These are phyloP conservation scores for Stichodactyla mertensii DNA, from an alignment of 64 coral and sea anemone species.

Conservation along the genomic window DNA sequence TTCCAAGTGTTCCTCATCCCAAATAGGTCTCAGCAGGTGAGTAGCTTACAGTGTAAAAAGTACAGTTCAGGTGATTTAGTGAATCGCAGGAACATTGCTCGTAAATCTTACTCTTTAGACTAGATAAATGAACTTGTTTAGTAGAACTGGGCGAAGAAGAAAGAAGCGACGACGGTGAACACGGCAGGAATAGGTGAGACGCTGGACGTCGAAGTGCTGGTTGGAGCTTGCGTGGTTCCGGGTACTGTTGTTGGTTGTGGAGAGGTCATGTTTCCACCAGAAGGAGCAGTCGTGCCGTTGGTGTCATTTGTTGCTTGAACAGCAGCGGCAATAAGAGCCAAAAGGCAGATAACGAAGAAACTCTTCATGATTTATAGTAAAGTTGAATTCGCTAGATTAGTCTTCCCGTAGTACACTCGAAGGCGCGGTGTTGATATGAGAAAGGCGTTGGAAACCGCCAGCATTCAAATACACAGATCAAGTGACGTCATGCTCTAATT, in stretches of 20 bases:
- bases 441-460: slow-evolving; percentile 21
- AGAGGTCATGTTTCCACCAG: background rate
- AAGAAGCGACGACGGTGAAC: background rate
- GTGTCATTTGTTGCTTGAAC: slow-evolving; percentile 9
- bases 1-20: background rate
- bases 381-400: background rate
- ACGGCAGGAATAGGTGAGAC: background rate
- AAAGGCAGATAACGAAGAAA: background rate
- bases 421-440: background rate
- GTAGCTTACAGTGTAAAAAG: background rate
- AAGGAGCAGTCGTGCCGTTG: background rate
- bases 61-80: background rate
- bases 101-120: background rate
- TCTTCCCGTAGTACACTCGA: background rate
- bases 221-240: background rate
- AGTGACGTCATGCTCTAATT: slow-evolving; percentile 5
- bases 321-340: slow-evolving; percentile 8
- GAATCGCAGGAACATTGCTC: background rate
- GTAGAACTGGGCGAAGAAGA: background rate
- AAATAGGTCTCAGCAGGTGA: background rate
- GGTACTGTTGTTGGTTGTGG: background rate
- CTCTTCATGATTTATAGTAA: slow-evolving; percentile 18
- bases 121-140: slow-evolving; percentile 5
- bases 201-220: background rate
- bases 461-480: slow-evolving; percentile 43